These are phyloP conservation scores for Entelurus aequoreus DNA, from an alignment of 2,113 vertebrate genomes.

Conservation along the genomic window DNA sequence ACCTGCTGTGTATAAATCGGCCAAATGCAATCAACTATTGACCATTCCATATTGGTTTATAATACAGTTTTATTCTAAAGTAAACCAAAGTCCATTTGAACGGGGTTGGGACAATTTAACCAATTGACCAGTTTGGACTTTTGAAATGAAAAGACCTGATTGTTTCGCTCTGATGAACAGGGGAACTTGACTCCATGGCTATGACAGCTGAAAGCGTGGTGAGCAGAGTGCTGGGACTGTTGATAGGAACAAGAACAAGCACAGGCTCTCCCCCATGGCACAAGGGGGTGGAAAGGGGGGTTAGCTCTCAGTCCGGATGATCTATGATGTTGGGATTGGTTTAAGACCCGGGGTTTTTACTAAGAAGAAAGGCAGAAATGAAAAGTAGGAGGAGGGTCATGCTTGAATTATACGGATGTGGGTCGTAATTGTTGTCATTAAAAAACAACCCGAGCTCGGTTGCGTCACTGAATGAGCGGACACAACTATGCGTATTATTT, in stretches of 20 bases:
- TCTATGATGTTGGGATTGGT: slow-evolving; percentile 65
- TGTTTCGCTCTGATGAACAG: slow-evolving; percentile 30
- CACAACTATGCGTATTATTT: slow-evolving; percentile 57
- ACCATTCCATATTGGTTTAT: no score
- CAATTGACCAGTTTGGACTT: not conserved
- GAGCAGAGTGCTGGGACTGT: slow-evolving; percentile 39
- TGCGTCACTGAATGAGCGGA: slow-evolving; percentile 18
- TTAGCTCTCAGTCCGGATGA: slow-evolving; percentile 56
- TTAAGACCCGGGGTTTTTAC: slow-evolving; percentile 51
- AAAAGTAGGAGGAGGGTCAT: slow-evolving; percentile 62
- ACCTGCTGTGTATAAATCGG: slow-evolving; percentile 42
- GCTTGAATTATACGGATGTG: slow-evolving; percentile 75
- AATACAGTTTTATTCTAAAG: slow-evolving; percentile 8
- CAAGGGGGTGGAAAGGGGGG: slow-evolving; percentile 18
- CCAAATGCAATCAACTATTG: slow-evolving; percentile 31
- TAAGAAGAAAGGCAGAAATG: slow-evolving; percentile 57
- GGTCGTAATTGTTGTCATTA: slow-evolving; percentile 35
- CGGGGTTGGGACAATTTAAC: not conserved
- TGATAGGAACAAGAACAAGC: slow-evolving; percentile 41
- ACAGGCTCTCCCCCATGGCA: slow-evolving; percentile 41
- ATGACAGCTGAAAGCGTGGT: slow-evolving; percentile 28
- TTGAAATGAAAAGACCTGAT: slow-evolving; percentile 16
- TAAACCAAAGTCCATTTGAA: not conserved
- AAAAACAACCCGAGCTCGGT: slow-evolving; percentile 35
- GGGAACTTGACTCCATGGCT: not conserved